Percentiles rank a stretch among this genome's conserved stretches.
phyloP scores from a whole-genome alignment of 2,113 vertebrate genomes.

The Equus przewalskii region DNA sequence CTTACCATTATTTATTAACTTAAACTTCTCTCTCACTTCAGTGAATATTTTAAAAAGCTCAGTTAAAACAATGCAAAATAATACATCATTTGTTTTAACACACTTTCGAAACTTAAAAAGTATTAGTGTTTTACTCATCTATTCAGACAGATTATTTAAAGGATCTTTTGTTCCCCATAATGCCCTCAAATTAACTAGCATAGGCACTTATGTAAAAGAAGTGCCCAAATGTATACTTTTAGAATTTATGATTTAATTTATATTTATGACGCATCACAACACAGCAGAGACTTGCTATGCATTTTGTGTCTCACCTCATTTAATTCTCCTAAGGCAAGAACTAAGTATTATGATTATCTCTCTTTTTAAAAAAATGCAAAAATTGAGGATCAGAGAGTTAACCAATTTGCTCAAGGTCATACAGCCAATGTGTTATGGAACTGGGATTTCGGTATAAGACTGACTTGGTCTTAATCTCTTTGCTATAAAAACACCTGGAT shows the following conservation, averaged over 20 bases:
- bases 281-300: background rate
- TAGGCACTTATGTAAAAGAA: background rate
- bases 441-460: background rate
- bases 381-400: background rate
- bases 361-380: slow-evolving; percentile 31
- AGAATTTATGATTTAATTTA: background rate
- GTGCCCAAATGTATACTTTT: background rate
- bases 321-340: background rate
- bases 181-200: background rate
- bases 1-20: slow-evolving; percentile 12
- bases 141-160: background rate
- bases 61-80: slow-evolving; percentile 13
- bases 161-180: background rate
- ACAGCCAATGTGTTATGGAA: background rate
- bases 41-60: slow-evolving; percentile 32
- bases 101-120: background rate
- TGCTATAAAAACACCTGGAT: background rate
- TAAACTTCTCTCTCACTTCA: background rate
- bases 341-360: background rate
- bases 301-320: background rate
- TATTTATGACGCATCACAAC: background rate
- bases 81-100: background rate
- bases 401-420: background rate
- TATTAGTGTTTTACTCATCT: background rate
- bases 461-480: background rate